A percentile compares a stretch with the other conserved stretches of the same genome.
phyloP scores from a whole-genome alignment of 2,797 vertebrate genomes.

The Tapera naevia region DNA sequence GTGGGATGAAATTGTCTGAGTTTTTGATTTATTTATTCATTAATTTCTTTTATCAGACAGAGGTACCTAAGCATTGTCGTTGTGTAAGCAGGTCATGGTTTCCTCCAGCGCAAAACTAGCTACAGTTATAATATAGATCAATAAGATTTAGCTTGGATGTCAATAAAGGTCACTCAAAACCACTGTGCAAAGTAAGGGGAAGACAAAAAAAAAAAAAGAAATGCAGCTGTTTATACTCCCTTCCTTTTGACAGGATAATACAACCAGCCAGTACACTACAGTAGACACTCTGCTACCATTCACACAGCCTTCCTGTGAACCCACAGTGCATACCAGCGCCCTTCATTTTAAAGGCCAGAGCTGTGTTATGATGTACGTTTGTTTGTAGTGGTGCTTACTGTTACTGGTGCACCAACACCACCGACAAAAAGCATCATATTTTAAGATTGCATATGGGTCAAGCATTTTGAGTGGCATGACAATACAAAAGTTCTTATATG shows the following conservation, averaged over 20 bases:
- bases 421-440: background rate
- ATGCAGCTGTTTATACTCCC: background rate
- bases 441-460: background rate
- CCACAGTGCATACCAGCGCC: background rate
- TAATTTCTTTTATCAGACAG: background rate
- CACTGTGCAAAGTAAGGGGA: background rate
- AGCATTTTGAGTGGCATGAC: background rate
- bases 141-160: background rate
- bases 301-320: background rate
- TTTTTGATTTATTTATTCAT: background rate
- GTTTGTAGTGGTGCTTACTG: background rate
- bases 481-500: background rate
- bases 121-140: conserved; percentile 13
- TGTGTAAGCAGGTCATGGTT: background rate
- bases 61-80: background rate
- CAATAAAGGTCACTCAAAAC: background rate
- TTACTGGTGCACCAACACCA: background rate
- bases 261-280: background rate
- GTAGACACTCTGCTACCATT: background rate
- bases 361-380: background rate
- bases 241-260: conserved; percentile 2
- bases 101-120: background rate
- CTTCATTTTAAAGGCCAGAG: background rate
- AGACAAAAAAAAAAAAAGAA: background rate
- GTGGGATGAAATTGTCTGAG: background rate